Evolutionary conservation across 1,140 invertebrate species (phyloP).

Genomic region (Drosophila virilis): DNA sequence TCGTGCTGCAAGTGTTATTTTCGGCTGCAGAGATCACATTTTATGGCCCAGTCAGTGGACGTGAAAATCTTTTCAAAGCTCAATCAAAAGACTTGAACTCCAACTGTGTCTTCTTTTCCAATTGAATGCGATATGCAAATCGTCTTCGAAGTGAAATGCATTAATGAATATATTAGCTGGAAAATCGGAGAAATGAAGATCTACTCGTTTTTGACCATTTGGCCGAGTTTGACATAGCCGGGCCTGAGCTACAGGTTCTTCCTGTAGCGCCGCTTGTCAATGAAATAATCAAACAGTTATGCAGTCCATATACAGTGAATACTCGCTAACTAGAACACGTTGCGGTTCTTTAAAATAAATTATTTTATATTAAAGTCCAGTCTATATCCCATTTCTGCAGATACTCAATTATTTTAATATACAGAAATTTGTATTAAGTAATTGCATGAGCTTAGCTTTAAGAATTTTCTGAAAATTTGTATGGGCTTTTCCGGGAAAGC

Average conservation of each 20-base stretch:
- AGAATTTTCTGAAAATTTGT: too few relatives aligned
- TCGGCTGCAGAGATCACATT: slow-evolving; percentile 15
- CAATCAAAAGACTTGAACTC: slow-evolving; percentile 48
- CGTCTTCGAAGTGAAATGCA: slow-evolving; percentile 61
- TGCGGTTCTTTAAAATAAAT: neutral
- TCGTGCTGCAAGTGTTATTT: slow-evolving; percentile 80
- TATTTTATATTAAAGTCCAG: too few relatives aligned
- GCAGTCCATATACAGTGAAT: slow-evolving; percentile 11
- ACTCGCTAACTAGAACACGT: neutral
- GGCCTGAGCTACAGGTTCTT: slow-evolving; percentile 6
- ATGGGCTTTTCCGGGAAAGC: too few relatives aligned
- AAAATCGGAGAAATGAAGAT: slow-evolving; percentile 50
- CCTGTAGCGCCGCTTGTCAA: slow-evolving; percentile 10
- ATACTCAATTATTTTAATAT: too few relatives aligned
- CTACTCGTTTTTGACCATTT: slow-evolving; percentile 44
- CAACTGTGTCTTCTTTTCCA: neutral
- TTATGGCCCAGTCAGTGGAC: slow-evolving; percentile 6
- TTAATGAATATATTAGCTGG: slow-evolving; percentile 69
- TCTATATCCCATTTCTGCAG: too few relatives aligned
- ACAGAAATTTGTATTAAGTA: too few relatives aligned
- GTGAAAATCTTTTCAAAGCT: neutral
- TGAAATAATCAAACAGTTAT: slow-evolving; percentile 30
- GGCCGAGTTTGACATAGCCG: slow-evolving; percentile 54
- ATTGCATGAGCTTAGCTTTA: too few relatives aligned
- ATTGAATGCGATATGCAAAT: slow-evolving; percentile 68